Base-by-base conservation (phyloP, 2,797 vertebrate species). In the Urocyon cinereoargenteus region DNA sequence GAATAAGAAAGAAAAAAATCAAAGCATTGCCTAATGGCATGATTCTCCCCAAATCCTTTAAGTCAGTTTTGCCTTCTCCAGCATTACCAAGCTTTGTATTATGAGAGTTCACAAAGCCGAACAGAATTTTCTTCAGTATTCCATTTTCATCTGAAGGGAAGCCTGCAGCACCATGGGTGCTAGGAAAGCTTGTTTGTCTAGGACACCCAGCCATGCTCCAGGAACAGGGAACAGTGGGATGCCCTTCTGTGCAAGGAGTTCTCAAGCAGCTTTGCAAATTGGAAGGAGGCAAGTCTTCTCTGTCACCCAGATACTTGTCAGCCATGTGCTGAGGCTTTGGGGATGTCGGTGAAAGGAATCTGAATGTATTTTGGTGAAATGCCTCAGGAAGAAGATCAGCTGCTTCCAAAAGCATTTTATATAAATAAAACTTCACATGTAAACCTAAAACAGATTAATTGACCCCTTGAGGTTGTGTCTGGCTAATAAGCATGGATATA, bases 21-120 rank as follows among this genome's bases (percentile, higher is more conserved):
- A 94, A 95, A 91, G 87, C 10, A 1, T 49, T 55, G n/a, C 89
- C 83, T 92, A 0, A 2, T 34, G 96, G 66, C 45, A 95, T 2
- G 2, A 82, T 94, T 83, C 88, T 97, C 92, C 82, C 70, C 66
- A 95, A 31, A 82, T 97, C 91, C 77, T 92, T 93, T 88, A 90
- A 92, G 89, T 92, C 83, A 86, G 6, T 77, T 78, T 96, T 91
- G 49, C 66, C 87, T 94, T 96, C 55, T 64, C 57, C 49, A 95
- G 91, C 49, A 82, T 95, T 92, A 84, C 21, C 68, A 86, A 57
- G 49, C 73, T 88, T 94, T 79, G 75, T 70, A 59, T 96, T 73
- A 78, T 49, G 11, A 90, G 86, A 84, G 40, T 83, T 94, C 83
- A 75, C 24, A 86, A 75, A 82, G 36, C 40, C 28, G 34, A 87